A percentile compares a stretch with the other conserved stretches of the same genome.
phyloP scores from a whole-genome alignment of 2,113 vertebrate species.

The Poecile atricapillus region DNA sequence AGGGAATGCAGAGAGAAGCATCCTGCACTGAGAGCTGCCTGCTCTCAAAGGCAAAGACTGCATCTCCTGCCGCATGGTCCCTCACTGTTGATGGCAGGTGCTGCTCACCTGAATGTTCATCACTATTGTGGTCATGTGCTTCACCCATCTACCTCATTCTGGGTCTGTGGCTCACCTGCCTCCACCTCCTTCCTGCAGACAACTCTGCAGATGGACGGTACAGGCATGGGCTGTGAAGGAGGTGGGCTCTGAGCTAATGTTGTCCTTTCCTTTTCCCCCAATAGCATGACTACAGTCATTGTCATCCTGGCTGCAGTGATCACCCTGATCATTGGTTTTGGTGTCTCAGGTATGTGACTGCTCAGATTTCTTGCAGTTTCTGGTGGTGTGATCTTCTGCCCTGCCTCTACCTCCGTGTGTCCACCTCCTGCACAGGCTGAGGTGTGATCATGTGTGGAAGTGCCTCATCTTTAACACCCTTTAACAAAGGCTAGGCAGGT shows the following conservation, averaged over 20 bases:
- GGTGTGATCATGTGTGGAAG: background rate
- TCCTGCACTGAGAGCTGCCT: background rate
- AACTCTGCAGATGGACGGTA: rapidly evolving
- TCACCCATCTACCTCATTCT: background rate
- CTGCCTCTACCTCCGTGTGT: rapidly evolving
- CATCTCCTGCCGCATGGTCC: background rate
- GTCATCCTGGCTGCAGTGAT: background rate
- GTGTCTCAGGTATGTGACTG: conserved; percentile 36
- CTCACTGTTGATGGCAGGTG: background rate
- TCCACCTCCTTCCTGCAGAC: background rate
- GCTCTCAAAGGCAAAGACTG: background rate
- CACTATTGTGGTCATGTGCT: background rate
- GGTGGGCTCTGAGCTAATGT: rapidly evolving
- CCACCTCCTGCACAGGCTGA: background rate
- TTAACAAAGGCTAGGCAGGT: background rate
- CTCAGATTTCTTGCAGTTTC: background rate
- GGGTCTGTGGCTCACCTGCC: background rate
- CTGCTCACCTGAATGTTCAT: background rate
- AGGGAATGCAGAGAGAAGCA: background rate
- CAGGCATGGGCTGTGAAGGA: background rate
- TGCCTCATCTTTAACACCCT: background rate
- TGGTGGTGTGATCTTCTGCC: rapidly evolving
- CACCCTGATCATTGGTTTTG: conserved; percentile 35
- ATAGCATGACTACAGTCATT: background rate
- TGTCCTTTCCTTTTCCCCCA: background rate